These are phyloP conservation scores for Heteropelma amictum DNA, from an alignment of 2,888 invertebrate species.

Conservation along the genomic window DNA sequence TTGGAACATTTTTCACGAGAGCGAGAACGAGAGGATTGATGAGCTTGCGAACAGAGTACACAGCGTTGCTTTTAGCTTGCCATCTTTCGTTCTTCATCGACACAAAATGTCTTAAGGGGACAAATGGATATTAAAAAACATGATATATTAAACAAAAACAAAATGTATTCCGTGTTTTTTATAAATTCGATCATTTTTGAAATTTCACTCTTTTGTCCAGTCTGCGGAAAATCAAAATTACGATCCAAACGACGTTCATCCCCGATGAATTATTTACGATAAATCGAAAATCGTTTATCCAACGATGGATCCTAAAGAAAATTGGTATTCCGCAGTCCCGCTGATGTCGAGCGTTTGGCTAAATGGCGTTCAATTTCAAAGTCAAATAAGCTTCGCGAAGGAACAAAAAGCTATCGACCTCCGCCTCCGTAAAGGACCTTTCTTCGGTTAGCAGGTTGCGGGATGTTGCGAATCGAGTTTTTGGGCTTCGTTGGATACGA, in stretches of 20 bases:
- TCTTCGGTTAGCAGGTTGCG: slow-evolving; percentile 12
- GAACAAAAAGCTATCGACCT: slow-evolving; percentile 11
- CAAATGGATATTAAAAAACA: too few relatives aligned
- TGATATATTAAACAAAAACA: too few relatives aligned
- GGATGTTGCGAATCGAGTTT: slow-evolving; percentile 24
- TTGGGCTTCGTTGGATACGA: slow-evolving; percentile 40
- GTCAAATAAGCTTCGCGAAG: slow-evolving; percentile 41
- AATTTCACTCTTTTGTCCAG: too few relatives aligned
- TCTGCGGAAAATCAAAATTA: background rate
- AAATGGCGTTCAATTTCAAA: slow-evolving; percentile 54
- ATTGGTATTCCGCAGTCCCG: background rate
- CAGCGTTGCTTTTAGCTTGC: too few relatives aligned
- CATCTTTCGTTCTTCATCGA: too few relatives aligned
- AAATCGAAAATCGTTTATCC: too few relatives aligned
- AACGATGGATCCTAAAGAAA: background rate
- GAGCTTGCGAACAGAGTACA: background rate
- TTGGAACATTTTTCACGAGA: slow-evolving; percentile 5
- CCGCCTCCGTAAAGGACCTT: slow-evolving; percentile 5
- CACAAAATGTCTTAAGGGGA: too few relatives aligned
- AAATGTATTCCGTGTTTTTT: too few relatives aligned
- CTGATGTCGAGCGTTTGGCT: too few relatives aligned
- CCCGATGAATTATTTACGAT: background rate
- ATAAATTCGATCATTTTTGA: too few relatives aligned
- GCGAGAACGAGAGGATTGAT: background rate
- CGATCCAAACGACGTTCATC: background rate